Base-by-base conservation (phyloP, 2,888 invertebrate genomes). In the Eilema sororculum region DNA sequence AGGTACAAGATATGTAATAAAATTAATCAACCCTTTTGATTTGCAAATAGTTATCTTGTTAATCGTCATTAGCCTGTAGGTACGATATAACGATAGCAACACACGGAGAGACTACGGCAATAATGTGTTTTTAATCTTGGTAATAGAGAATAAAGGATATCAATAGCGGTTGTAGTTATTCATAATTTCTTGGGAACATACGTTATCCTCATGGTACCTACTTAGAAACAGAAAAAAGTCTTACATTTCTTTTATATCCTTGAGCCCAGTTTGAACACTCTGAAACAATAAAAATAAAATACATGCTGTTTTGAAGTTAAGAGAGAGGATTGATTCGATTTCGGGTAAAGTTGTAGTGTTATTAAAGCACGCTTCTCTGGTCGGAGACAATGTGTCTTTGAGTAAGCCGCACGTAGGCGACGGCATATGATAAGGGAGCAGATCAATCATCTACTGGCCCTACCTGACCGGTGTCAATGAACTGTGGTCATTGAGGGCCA, bases 371-470 rank as follows among this genome's bases (percentile, higher is more conserved):
- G 88, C 85, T 87, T 89, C 84, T 84, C 82, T 87, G 87, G 84
- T 79, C 87, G 85, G 82, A 90, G 90, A 95, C 94, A 94, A 93
- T 94, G 89, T 88, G 88, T 87, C 94, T 95, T 95, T 95, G 95
- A 94, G 90, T 87, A 87, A 82, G 93, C 94, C 95, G 94, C 90
- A 89, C 89, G 91, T 91, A 92, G 93, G 93, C 92, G 93, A 93
- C 93, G 91, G 87, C 86, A 88, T 86, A 86, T 94, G 95, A 95
- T 95, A 95, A 94, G 93, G 90, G 88, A 84, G 84, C 89, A 93
- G 93, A 95, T 95, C 95, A 94, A 95, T 95, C 95, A 95, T 93
- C 89, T 87, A 84, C 86, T 86, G 86, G 93, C 91, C 93, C 93
- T 91, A 91, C 94, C 94, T 91, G 93, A 90, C 92, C 91, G 91